These are phyloP conservation scores for Helleia helle DNA, from an alignment of 2,888 invertebrate genomes.

Conservation along the genomic window DNA sequence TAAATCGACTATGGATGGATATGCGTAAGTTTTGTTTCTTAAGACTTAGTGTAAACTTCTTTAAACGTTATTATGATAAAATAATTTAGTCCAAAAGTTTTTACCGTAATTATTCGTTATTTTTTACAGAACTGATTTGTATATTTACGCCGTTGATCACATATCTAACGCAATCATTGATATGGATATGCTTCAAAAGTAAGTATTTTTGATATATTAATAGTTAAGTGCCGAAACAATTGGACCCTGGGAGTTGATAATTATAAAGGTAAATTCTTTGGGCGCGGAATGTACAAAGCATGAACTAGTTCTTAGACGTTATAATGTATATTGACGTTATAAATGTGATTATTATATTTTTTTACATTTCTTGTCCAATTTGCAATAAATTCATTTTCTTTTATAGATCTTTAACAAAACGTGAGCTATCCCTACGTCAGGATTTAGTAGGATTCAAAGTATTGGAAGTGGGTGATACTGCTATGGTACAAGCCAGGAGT, in stretches of 20 bases:
- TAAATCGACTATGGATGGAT: conserved; percentile 77
- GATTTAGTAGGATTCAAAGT: conserved; percentile 79
- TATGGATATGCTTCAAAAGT: conserved; percentile 85
- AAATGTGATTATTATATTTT: too few relatives aligned
- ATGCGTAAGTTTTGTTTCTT: conserved; percentile 76
- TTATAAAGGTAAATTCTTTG: too few relatives aligned
- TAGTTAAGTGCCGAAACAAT: too few relatives aligned
- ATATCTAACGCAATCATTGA: conserved; percentile 86
- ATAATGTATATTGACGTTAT: too few relatives aligned
- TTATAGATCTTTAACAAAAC: conserved; percentile 75
- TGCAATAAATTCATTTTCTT: not conserved
- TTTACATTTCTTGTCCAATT: too few relatives aligned
- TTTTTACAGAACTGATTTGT: conserved; percentile 84
- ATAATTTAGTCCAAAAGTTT: too few relatives aligned
- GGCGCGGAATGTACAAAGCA: too few relatives aligned
- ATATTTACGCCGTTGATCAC: conserved; percentile 89
- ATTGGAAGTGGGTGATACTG: conserved; percentile 74
- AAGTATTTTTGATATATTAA: too few relatives aligned
- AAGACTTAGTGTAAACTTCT: too few relatives aligned
- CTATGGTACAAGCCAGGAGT: conserved; percentile 49
- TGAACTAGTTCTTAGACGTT: too few relatives aligned
- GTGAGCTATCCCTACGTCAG: conserved; percentile 75
- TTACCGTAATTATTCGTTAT: conserved; percentile 9
- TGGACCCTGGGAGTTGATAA: too few relatives aligned
- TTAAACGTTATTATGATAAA: not conserved